Evolutionary conservation across 2,888 invertebrate genomes (phyloP), one percentile per base, ranked within the genome.

Genomic region (Nycteola revayana): DNA sequence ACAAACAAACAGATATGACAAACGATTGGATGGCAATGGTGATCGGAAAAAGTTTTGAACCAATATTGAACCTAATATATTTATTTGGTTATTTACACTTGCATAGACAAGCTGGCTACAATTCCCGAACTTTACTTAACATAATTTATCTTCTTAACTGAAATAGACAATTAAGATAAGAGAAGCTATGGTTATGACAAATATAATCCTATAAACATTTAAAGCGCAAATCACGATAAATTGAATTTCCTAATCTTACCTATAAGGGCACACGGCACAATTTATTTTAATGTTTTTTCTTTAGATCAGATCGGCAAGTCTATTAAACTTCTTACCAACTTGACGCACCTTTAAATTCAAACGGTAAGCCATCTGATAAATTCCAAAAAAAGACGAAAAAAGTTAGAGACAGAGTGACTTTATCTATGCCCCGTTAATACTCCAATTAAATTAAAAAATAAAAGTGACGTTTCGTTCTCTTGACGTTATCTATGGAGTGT

Each of bases 291-390:
- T 74, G 71, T 75, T 60, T 73, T 76, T 77, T 75, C 69, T 65
- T 39, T 54, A 69, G 74, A 87, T 87, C 87, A 71, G 83, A 86
- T 86, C 80, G 72, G 63, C 51, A 61, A 79, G 70, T 87, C 88
- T 85, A 87, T 87, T 87, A 87, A 87, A 87, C 76, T 87, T 87
- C 69, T 71, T 76, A 73, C 68, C 47, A 60, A 73, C 73, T 74
- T 75, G 75, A 78, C 78, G 75, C 79, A 83, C 84, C 84, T 84
- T 79, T 82, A 78, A 82, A 83, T 83, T 82, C 82, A 78, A 85
- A 84, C 79, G 75, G 81, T 86, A 86, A 87, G 83, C 83, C 83
- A 85, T 85, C 87, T 66, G 87, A 86, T 87, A 82, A 82, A 69
- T 54, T 60, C 54, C 42, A 66, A 73, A 77, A 74, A 77, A 68